Percentiles rank a stretch among this genome's conserved stretches.
Conservation (phyloP, 2,797 vertebrate genomes). For the Hirundo rustica region DNA sequence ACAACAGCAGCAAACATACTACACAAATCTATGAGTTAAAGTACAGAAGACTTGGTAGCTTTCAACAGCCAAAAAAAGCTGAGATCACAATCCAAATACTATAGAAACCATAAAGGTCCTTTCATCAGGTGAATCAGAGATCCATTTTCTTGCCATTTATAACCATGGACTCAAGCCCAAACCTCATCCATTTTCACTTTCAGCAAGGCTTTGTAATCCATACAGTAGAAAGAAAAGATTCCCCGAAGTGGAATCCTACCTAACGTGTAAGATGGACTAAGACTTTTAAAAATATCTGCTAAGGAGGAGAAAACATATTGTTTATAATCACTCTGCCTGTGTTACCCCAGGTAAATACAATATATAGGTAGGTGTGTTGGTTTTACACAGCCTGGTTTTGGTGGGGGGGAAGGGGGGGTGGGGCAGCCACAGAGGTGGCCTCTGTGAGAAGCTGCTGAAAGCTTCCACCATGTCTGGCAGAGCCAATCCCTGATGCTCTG, state of each 20-base stretch:
- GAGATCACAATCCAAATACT: neutral
- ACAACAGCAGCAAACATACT: neutral
- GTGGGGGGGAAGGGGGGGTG: accelerated
- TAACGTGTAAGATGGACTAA: neutral
- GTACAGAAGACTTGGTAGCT: neutral
- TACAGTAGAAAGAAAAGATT: neutral
- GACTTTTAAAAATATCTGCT: neutral
- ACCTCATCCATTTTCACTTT: neutral
- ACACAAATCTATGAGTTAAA: neutral
- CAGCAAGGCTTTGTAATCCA: neutral
- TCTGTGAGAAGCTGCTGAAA: neutral
- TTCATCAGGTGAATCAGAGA: neutral
- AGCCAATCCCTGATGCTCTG: neutral
- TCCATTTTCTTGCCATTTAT: neutral
- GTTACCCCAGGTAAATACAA: neutral
- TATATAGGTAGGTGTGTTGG: accelerated
- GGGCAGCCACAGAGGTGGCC: neutral
- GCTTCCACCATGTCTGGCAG: neutral
- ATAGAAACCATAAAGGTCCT: neutral
- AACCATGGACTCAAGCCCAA: neutral
- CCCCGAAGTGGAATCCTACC: neutral
- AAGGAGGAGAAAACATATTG: neutral
- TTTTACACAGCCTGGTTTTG: neutral
- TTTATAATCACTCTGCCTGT: neutral
- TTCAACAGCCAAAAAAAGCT: neutral